Conservation (phyloP, 1,140 invertebrate genomes). For the Formica selysi region DNA sequence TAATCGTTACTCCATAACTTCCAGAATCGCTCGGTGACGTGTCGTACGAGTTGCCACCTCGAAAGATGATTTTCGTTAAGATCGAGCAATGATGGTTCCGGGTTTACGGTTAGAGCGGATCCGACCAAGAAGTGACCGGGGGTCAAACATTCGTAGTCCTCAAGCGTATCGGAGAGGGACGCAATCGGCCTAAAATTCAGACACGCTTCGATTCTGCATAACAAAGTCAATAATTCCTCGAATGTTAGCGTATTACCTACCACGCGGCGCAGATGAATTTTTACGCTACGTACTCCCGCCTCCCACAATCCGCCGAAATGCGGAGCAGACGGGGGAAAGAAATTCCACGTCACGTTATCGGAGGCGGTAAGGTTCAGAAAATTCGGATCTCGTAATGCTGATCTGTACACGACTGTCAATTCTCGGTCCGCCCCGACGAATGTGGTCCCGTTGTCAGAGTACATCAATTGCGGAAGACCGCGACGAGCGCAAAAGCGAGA, state of each 20-base stretch:
- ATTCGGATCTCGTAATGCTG: neutral
- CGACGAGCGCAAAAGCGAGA: neutral
- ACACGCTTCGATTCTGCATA: slow-evolving; percentile 58
- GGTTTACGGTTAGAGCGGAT: too few relatives aligned
- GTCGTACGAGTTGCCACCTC: slow-evolving; percentile 37
- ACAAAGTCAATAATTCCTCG: slow-evolving; percentile 1
- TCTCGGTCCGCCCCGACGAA: neutral
- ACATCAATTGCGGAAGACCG: neutral
- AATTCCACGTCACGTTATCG: slow-evolving; percentile 15
- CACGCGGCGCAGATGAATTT: neutral
- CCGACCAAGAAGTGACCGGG: slow-evolving; percentile 7
- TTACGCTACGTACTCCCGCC: too few relatives aligned
- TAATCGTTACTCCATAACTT: slow-evolving; percentile 5
- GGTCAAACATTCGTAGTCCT: slow-evolving; percentile 55
- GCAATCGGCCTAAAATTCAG: slow-evolving; percentile 39
- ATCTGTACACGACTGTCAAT: neutral
- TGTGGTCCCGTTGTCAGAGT: neutral
- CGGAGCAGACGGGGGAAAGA: slow-evolving; percentile 29
- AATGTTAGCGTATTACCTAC: slow-evolving; percentile 62
- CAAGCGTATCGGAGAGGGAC: slow-evolving; percentile 25
- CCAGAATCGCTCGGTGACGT: slow-evolving; percentile 40
- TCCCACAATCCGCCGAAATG: neutral
- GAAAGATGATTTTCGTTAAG: neutral
- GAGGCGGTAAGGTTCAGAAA: neutral
- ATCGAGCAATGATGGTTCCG: too few relatives aligned